phyloP scores from a whole-genome alignment of 2,888 invertebrate genomes.

The Cheilosia grossa region DNA sequence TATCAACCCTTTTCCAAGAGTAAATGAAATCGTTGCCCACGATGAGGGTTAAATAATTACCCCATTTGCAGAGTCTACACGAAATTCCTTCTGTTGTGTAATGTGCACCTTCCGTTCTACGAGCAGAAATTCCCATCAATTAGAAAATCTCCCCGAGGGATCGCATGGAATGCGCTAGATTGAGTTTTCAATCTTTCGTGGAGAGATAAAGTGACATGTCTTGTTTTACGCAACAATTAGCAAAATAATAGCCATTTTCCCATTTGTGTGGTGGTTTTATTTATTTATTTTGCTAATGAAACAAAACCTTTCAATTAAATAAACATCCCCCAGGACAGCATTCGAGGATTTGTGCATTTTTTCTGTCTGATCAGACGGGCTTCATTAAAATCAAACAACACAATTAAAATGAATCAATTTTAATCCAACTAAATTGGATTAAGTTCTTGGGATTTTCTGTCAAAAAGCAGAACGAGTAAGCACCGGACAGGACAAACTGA shows the following conservation, averaged over 20 bases:
- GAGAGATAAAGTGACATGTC: conserved; percentile 21
- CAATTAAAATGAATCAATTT: conserved; percentile 73
- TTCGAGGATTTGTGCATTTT: conserved; percentile 37
- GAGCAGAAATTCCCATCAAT: conserved; percentile 61
- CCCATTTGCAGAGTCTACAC: conserved; percentile 68
- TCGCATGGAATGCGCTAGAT: conserved; percentile 56
- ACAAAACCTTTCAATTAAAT: conserved; percentile 52
- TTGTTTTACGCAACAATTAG: conserved; percentile 14
- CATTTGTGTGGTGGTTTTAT: not conserved
- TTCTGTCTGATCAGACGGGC: conserved; percentile 48
- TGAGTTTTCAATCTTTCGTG: conserved; percentile 51
- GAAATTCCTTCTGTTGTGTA: conserved; percentile 51
- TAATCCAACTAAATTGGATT: conserved; percentile 74
- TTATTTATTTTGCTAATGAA: conserved; percentile 36
- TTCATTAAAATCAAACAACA: conserved; percentile 64
- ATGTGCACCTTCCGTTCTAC: not conserved
- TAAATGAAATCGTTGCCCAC: conserved; percentile 67
- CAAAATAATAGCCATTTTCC: not conserved
- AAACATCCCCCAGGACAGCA: conserved; percentile 3
- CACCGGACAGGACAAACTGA: conserved; percentile 52
- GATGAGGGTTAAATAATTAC: conserved; percentile 76
- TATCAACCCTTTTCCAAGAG: conserved; percentile 61
- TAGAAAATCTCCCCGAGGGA: conserved; percentile 59
- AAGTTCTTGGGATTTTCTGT: conserved; percentile 61
- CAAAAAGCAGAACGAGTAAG: conserved; percentile 18